Base-by-base conservation (phyloP, 2,888 invertebrate species). In the Blera fallax region DNA sequence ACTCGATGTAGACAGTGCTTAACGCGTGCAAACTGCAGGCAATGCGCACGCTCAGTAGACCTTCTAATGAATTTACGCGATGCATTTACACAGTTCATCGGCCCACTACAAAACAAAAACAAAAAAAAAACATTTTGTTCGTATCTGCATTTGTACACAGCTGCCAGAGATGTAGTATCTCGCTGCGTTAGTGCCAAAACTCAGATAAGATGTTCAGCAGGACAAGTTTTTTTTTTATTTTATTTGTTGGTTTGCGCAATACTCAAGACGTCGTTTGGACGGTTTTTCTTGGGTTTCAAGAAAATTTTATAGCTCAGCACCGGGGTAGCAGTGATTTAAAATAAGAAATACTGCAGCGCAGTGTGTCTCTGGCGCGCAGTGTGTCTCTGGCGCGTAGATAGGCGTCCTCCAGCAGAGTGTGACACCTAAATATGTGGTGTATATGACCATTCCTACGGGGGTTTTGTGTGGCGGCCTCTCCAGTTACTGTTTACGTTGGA, bases 21-120 rank as follows among this genome's bases (percentile, higher is more conserved):
- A 76, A 82, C 77, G 81, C 81, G 77, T 50, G 54, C 50, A 52
- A 73, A 73, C 60, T 43, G 45, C 78, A 64, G 77, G 27, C 18
- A 54, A 37, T 48, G 69, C 69, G 54, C 43, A 43, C 60, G 52
- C 67, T 16, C n/a, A 50, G 40, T 21, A 45, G 62, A 78, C 72
- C 78, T 72, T 72, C 82, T 83, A 78, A 83, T 83, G 78, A 72
- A 83, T 83, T 83, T 72, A 82, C 64, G 77, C 32, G 76, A 62
- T 48, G 67, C 69, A 81, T 69, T 76, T 62, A 56, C 50, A 65
- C 65, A 72, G 78, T 78, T 60, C 82, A 83, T 73, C 72, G 78
- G 65, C 72, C 82, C 65, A 67, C 58, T 45, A 78, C 43, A 52
- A 37, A 21, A 3, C 11, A 64, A 62, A 52, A 74, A 56, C 11